Evolutionary conservation across 1,140 invertebrate species (phyloP).

Genomic region (Hydropsyche tenuis): DNA sequence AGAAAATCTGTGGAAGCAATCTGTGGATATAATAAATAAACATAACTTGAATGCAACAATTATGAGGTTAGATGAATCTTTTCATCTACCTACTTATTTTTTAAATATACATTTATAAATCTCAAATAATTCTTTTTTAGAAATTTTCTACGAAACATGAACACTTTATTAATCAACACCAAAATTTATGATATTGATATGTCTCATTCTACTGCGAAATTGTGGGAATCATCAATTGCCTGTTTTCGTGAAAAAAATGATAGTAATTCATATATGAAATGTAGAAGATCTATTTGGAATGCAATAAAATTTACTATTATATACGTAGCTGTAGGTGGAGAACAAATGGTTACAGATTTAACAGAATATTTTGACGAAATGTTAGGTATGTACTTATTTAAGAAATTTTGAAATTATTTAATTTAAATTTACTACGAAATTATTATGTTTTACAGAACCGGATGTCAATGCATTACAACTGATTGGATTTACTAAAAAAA

Average conservation of each 20-base stretch:
- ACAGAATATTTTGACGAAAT: constrained; percentile 46
- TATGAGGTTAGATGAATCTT: constrained; percentile 55
- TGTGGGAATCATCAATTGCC: constrained; percentile 42
- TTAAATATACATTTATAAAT: background rate
- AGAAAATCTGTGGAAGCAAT: constrained; percentile 53
- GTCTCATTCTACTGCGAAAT: constrained; percentile 4
- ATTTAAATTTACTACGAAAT: constrained; percentile 4
- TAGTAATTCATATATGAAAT: background rate
- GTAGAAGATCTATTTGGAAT: constrained; percentile 36
- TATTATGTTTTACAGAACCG: constrained; percentile 53
- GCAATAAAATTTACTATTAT: constrained; percentile 34
- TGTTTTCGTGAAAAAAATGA: constrained; percentile 19
- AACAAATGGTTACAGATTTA: constrained; percentile 40
- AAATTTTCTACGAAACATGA: constrained; percentile 54
- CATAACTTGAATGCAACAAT: constrained; percentile 60
- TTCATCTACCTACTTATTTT: background rate
- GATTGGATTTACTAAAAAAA: constrained; percentile 58
- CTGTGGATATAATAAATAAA: constrained; percentile 53
- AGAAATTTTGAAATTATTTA: background rate
- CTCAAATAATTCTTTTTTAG: constrained; percentile 37
- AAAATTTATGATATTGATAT: background rate
- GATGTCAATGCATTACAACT: constrained; percentile 55
- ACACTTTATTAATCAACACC: constrained; percentile 52
- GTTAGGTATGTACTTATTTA: constrained; percentile 34
- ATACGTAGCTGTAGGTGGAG: constrained; percentile 34